phyloP scores from a whole-genome alignment of 2,888 invertebrate species.

The Phyllotreta cruciferae region DNA sequence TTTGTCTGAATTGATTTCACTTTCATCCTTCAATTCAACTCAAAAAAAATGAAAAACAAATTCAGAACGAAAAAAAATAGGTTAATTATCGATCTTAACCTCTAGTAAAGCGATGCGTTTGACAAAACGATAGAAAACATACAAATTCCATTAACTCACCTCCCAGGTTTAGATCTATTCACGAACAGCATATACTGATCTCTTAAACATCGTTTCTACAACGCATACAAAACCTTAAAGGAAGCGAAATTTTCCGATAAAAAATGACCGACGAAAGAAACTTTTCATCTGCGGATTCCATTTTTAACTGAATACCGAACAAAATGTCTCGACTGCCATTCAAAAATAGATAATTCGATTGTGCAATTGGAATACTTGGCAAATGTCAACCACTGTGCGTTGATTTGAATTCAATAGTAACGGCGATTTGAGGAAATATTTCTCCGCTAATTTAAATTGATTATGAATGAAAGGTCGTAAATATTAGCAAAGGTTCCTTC shows the following conservation, averaged over 20 bases:
- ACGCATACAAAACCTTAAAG: neutral
- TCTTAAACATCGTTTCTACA: constrained; percentile 13
- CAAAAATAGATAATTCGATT: constrained; percentile 29
- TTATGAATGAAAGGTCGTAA: no score
- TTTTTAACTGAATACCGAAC: constrained; percentile 29
- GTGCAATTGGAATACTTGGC: constrained; percentile 31
- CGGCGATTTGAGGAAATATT: constrained; percentile 18
- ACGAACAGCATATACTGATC: constrained; percentile 28
- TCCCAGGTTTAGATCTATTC: constrained; percentile 30
- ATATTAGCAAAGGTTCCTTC: no score
- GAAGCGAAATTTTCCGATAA: constrained; percentile 8
- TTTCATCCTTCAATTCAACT: no score
- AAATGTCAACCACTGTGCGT: constrained; percentile 26
- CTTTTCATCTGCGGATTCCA: constrained; percentile 18
- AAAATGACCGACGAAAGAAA: constrained; percentile 22
- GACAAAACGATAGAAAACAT: neutral
- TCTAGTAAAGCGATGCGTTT: neutral
- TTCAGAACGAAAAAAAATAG: no score
- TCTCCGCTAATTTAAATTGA: neutral
- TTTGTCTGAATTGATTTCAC: no score
- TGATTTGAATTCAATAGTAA: constrained; percentile 16
- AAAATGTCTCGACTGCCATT: constrained; percentile 25
- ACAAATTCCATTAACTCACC: constrained; percentile 25
- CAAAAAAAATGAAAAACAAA: no score
- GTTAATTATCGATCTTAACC: no score